Percentiles rank a stretch among this genome's conserved stretches.
These are phyloP conservation scores for Subacronicta megacephala DNA, from an alignment of 2,888 invertebrate genomes.

Conservation along the genomic window DNA sequence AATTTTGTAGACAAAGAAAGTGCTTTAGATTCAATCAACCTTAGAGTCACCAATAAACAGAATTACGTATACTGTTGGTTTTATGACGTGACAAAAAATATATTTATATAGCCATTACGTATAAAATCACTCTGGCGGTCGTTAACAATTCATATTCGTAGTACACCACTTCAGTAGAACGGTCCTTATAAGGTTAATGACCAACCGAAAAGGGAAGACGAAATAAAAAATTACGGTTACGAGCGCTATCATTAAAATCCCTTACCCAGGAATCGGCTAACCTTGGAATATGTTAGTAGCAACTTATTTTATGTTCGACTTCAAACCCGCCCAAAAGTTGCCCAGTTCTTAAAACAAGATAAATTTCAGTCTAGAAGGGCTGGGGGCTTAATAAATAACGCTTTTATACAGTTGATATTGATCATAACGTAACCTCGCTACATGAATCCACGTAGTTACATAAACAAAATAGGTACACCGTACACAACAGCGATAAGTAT, in stretches of 20 bases:
- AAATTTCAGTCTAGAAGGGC: slow-evolving; percentile 39
- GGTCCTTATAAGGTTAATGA: slow-evolving; percentile 54
- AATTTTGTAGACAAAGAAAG: slow-evolving; percentile 10
- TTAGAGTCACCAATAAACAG: slow-evolving; percentile 1
- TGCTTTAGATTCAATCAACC: slow-evolving; percentile 13
- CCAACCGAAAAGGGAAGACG: slow-evolving; percentile 52
- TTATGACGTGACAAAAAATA: slow-evolving; percentile 3
- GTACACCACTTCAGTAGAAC: slow-evolving; percentile 40
- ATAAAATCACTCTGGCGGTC: slow-evolving; percentile 22
- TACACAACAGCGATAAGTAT: slow-evolving; percentile 64
- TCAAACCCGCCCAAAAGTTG: slow-evolving; percentile 40
- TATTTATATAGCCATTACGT: slow-evolving; percentile 7
- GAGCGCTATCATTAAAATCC: slow-evolving; percentile 60
- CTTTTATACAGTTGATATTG: slow-evolving; percentile 55
- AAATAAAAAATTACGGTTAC: slow-evolving; percentile 62
- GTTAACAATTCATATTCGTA: slow-evolving; percentile 46
- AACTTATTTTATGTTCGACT: slow-evolving; percentile 53
- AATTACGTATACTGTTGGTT: not conserved
- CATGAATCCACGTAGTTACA: slow-evolving; percentile 59
- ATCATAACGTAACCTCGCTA: slow-evolving; percentile 53
- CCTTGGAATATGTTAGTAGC: slow-evolving; percentile 56
- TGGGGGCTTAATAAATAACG: slow-evolving; percentile 51
- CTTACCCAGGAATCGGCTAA: slow-evolving; percentile 53
- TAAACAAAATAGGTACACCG: slow-evolving; percentile 58
- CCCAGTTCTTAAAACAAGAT: slow-evolving; percentile 47